Evolutionary conservation across 92 coral and sea anemone genomes (phyloP), one percentile per base, ranked within the genome.

Genomic region (Virgularia gustaviana): DNA sequence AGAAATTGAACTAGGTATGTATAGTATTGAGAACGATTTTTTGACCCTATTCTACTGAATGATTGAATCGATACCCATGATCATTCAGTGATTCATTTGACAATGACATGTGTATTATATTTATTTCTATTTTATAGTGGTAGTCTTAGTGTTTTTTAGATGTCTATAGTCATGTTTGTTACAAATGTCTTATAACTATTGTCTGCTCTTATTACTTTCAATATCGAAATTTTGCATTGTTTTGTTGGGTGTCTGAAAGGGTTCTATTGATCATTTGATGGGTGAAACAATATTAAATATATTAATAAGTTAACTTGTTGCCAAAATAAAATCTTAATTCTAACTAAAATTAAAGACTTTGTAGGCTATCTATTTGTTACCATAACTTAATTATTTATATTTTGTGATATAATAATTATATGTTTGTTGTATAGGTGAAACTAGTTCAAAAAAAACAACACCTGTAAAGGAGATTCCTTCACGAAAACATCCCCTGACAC

Each of bases 1-100:
- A 5, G 59, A 53, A 53, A 53, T 53, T 8, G 59, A 53, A 53
- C 24, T 53, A 7, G 59, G 59, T 53, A n/a, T 23, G 59, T 53
- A 53, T 29, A 4, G 22, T 53, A 7, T n/a, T 6, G n/a, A n/a
- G n/a, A n/a, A n/a, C n/a, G n/a, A n/a, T n/a, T n/a, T n/a, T n/a
- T n/a, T n/a, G n/a, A n/a, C n/a, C n/a, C n/a, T n/a, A n/a, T n/a
- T n/a, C n/a, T n/a, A n/a, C n/a, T n/a, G n/a, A n/a, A n/a, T n/a
- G n/a, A n/a, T n/a, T n/a, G n/a, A n/a, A n/a, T n/a, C n/a, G n/a
- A 2, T n/a, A 2, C 13, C 18, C 4, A 23, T 53, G 28, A 6
- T 22, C 3, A 53, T 53, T n/a, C 59, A 19, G 59, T 53, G 59
- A 12, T 6, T 53, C 2, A 23, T 53, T 53, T 23, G 28, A 22